Base-by-base conservation (phyloP, 2,113 vertebrate species). In the Pollachius pollachius region DNA sequence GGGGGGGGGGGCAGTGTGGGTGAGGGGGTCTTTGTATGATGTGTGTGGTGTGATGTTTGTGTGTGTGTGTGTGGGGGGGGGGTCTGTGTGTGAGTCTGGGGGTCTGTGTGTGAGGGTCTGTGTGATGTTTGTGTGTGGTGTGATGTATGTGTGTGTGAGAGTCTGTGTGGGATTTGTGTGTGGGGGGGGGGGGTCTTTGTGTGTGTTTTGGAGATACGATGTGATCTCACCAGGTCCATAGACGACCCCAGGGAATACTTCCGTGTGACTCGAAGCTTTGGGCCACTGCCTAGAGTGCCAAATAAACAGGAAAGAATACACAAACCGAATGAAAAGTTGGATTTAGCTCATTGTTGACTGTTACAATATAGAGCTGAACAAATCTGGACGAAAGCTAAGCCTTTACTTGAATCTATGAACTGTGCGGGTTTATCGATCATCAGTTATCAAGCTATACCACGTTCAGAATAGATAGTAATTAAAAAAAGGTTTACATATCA, bases 231-330 rank as follows among this genome's bases (percentile, higher is more conserved):
- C 84, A 87, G 74, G 69, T 90, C 89, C 69, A 80, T 8, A 16
- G 83, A 84, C 0, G 89, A 90, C 52, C 86, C 89, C 78, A 90
- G 62, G 0, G 89, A 90, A 68, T 87, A 80, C 62, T 85, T 87
- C 19, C 87, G 58, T 61, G 81, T 87, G 52, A 78, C 80, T 58
- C 81, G 68, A 48, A 74, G 77, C 65, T 75, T 71, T 34, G 69
- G 18, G 63, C 64, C 57, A 15, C 72, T 65, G 70, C 59, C 87
- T 88, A 64, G 72, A 17, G 64, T 19, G 15, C 72, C 7, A 73
- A 30, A 67, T 19, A 18, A 9, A 62, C 30, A 64, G 27, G 30
- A 37, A 12, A 15, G 23, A 13, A 0, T 21, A 60, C 6, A 60
- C n/a, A 9, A 19, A 19, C 58, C 3, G 2, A 60, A 60, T 21